Percentiles rank a stretch among this genome's conserved stretches.
These are phyloP conservation scores for Podiceps cristatus DNA, from an alignment of 2,113 vertebrate genomes.

Conservation along the genomic window DNA sequence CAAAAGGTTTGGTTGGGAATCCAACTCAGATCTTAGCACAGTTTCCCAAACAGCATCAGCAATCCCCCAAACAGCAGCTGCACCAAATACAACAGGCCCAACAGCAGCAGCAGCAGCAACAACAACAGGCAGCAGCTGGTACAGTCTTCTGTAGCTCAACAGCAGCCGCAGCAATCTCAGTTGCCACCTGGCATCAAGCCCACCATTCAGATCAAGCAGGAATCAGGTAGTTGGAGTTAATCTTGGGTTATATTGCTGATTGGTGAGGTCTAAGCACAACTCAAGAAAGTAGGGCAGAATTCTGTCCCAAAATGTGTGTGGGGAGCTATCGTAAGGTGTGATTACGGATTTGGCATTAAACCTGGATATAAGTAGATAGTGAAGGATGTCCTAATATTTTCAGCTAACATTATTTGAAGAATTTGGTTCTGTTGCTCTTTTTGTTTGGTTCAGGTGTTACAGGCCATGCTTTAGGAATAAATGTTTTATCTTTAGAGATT, in stretches of 20 bases:
- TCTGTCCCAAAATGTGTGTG: background rate
- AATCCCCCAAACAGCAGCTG: conserved; percentile 85
- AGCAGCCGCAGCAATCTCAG: conserved; percentile 77
- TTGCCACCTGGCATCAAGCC: conserved; percentile 87
- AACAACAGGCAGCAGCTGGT: conserved; percentile 67
- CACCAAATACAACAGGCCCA: conserved; percentile 78
- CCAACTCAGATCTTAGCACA: conserved; percentile 94
- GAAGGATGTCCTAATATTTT: background rate
- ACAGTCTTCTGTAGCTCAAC: conserved; percentile 73
- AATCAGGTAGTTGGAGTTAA: conserved; percentile 86
- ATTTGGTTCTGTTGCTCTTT: background rate
- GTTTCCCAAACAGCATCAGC: conserved; percentile 92
- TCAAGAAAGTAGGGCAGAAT: background rate
- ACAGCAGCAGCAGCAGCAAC: conserved; percentile 79
- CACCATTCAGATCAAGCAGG: conserved; percentile 98
- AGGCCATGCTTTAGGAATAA: background rate
- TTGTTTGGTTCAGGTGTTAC: background rate
- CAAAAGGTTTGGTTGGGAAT: conserved; percentile 88
- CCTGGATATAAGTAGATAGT: background rate
- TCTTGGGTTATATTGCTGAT: background rate
- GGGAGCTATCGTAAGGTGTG: background rate
- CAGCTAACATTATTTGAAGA: background rate
- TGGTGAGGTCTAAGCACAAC: background rate
- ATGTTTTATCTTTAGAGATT: background rate
- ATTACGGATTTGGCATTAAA: background rate